These are phyloP conservation scores for Saturnia pavonia DNA, from an alignment of 2,888 invertebrate species.

Conservation along the genomic window DNA sequence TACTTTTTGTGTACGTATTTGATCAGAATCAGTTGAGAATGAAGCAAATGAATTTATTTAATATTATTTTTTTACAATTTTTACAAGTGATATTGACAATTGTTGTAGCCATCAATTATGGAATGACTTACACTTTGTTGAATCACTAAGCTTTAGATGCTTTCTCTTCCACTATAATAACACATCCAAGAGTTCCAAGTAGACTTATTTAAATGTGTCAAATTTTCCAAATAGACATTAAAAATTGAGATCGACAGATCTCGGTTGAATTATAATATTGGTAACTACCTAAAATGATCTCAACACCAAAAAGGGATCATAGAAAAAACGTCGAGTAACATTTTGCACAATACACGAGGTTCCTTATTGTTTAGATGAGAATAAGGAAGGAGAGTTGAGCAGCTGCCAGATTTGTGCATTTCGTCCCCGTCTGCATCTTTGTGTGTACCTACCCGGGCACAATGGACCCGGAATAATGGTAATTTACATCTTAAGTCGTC, in stretches of 20 bases:
- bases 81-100: too few species aligned
- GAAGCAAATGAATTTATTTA: too few species aligned
- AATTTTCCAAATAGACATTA: neutral
- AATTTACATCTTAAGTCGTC: constrained; percentile 81
- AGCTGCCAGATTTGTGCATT: constrained; percentile 79
- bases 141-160: neutral
- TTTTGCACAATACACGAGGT: constrained; percentile 73
- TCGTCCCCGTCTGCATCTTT: constrained; percentile 78
- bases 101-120: too few species aligned
- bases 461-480: constrained; percentile 73
- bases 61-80: too few species aligned
- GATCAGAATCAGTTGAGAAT: too few species aligned
- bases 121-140: too few species aligned
- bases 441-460: constrained; percentile 64
- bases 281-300: constrained; percentile 16
- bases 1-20: too few species aligned
- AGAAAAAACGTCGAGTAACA: constrained; percentile 67
- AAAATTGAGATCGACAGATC: neutral
- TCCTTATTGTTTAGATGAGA: constrained; percentile 68
- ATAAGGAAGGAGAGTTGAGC: constrained; percentile 70
- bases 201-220: neutral
- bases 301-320: constrained; percentile 44
- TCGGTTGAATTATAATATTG: neutral
- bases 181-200: neutral
- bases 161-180: neutral